phyloP scores from a whole-genome alignment of 1,140 invertebrate genomes.

The Teleogryllus occipitalis region DNA sequence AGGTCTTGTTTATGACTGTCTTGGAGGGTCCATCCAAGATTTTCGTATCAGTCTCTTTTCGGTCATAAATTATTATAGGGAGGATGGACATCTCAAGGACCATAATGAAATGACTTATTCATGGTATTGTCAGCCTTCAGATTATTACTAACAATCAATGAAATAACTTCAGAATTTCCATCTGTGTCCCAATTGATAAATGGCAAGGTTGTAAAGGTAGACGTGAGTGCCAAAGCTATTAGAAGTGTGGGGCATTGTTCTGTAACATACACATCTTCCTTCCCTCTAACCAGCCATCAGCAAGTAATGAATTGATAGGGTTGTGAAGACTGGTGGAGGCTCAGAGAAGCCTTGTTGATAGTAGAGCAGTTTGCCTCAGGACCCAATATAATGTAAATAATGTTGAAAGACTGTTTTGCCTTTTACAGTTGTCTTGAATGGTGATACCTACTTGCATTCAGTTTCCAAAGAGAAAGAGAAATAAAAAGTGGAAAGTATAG shows the following conservation, averaged over 20 bases:
- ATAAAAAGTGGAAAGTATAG: background rate
- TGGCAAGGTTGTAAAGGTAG: no score
- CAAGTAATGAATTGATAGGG: background rate
- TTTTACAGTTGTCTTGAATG: background rate
- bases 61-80: background rate
- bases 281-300: background rate
- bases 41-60: background rate
- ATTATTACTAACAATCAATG: no score
- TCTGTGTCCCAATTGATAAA: no score
- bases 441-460: background rate
- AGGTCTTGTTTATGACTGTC: background rate
- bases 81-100: background rate
- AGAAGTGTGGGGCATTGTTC: background rate
- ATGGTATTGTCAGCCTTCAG: no score
- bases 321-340: background rate
- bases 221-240: no score
- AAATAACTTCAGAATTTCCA: no score
- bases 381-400: background rate
- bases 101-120: background rate
- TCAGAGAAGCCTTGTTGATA: background rate
- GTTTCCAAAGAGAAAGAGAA: background rate
- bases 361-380: background rate
- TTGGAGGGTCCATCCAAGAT: background rate
- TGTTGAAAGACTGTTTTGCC: constrained; percentile 1
- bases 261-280: background rate